Percentiles rank a stretch among this genome's conserved stretches.
Conservation (phyloP, 2,113 vertebrate species). For the Peromyscus californicus region DNA sequence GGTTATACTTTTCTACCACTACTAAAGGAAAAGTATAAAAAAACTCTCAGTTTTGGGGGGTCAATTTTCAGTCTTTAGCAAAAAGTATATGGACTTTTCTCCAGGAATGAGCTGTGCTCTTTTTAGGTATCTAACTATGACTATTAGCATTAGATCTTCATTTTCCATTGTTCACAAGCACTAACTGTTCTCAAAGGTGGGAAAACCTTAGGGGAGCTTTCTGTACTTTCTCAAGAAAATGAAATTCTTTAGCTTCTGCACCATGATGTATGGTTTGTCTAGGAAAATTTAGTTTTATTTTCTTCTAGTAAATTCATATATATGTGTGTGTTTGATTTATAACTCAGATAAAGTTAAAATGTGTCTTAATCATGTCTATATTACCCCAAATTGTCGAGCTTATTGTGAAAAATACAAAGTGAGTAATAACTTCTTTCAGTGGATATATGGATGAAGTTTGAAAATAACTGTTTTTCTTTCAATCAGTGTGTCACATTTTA, state of each 20-base stretch:
- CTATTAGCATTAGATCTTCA: background rate
- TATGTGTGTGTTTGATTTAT: background rate
- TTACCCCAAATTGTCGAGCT: background rate
- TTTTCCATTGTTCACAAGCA: background rate
- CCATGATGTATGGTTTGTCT: background rate
- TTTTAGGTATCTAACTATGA: background rate
- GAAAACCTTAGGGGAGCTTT: background rate
- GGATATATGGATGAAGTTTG: conserved; percentile 65
- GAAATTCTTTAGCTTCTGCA: background rate
- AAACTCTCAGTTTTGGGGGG: background rate
- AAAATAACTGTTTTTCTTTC: conserved; percentile 73
- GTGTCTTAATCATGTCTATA: conserved; percentile 30
- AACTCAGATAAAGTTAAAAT: conserved; percentile 53
- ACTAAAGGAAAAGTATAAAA: background rate
- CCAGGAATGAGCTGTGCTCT: background rate
- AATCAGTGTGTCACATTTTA: conserved; percentile 37
- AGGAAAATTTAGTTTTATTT: background rate
- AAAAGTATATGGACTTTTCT: background rate
- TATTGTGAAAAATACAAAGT: conserved; percentile 61
- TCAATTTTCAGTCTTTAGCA: background rate
- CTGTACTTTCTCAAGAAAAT: conserved; percentile 27
- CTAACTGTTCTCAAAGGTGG: background rate
- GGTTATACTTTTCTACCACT: background rate
- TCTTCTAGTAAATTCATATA: conserved; percentile 7
- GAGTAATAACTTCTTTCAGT: conserved; percentile 52